These are phyloP conservation scores for Chlorodrepanis virens DNA, from an alignment of 2,113 vertebrate genomes.

Conservation along the genomic window DNA sequence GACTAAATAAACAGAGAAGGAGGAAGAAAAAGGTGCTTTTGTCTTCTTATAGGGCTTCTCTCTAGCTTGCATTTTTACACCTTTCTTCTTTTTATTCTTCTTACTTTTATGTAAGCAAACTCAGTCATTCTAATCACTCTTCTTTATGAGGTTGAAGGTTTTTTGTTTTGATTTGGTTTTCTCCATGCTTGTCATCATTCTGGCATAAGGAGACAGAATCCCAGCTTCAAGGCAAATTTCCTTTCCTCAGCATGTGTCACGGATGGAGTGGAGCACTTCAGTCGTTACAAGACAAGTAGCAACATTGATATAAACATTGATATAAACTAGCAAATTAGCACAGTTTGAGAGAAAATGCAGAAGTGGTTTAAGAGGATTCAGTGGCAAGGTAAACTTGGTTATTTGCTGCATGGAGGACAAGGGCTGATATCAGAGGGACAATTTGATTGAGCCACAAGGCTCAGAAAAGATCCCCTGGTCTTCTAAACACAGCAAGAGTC, in stretches of 20 bases:
- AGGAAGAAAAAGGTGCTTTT: fast-evolving
- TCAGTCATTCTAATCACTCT: neutral
- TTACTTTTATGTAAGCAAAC: neutral
- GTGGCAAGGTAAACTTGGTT: neutral
- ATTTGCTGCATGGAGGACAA: neutral
- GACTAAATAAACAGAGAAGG: neutral
- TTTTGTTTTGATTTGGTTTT: neutral
- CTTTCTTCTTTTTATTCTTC: neutral
- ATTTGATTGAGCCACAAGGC: fast-evolving
- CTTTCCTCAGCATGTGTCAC: neutral
- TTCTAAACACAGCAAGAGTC: neutral
- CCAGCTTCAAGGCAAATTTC: neutral
- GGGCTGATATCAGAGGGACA: too few species aligned
- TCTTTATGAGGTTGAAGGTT: neutral
- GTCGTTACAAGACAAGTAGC: neutral
- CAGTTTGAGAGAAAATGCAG: neutral
- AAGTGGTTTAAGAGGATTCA: neutral
- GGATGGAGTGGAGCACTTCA: neutral
- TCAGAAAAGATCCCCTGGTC: neutral
- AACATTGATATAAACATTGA: neutral
- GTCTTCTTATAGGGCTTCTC: neutral
- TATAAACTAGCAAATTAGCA: neutral
- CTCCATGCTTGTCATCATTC: neutral
- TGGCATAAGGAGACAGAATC: neutral
- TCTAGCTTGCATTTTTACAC: neutral